These are phyloP conservation scores for Dolichomitus sp. DNA, from an alignment of 2,888 invertebrate genomes.

Conservation along the genomic window DNA sequence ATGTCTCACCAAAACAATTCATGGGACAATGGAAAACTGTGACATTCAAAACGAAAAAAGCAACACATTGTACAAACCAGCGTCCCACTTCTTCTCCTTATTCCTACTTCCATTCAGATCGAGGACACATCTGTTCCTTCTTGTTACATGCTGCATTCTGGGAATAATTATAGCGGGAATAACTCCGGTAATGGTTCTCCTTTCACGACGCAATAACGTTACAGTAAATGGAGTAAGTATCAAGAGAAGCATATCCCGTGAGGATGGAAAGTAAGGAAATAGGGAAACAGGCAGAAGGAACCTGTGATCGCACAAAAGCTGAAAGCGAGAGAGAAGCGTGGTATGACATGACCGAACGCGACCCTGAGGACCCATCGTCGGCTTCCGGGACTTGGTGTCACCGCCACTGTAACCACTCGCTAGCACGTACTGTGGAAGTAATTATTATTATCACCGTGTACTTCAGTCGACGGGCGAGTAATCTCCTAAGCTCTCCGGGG, in stretches of 20 bases:
- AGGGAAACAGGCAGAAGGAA: not conserved
- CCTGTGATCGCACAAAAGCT: not conserved
- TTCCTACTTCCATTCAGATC: not conserved
- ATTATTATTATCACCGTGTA: constrained; percentile 40
- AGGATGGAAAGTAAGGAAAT: not conserved
- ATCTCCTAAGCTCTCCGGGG: constrained; percentile 25
- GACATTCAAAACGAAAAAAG: not conserved
- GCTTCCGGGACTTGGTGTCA: constrained; percentile 32
- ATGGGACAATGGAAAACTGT: constrained; percentile 20
- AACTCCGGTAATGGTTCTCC: constrained; percentile 7
- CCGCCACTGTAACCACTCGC: constrained; percentile 2
- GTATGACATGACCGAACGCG: constrained; percentile 46
- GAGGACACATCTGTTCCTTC: not conserved
- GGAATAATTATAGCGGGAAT: not conserved
- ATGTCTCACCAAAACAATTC: not conserved
- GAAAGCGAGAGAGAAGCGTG: not conserved
- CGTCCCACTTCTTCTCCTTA: no score
- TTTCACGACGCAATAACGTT: constrained; percentile 35
- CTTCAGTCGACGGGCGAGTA: not conserved
- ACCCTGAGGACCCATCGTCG: constrained; percentile 55
- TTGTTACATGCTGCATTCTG: not conserved
- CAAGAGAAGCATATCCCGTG: not conserved
- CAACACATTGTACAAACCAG: not conserved
- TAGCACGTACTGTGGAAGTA: constrained; percentile 39
- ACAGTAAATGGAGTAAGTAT: constrained; percentile 14